These are phyloP conservation scores for Pelosia muscerda DNA, from an alignment of 2,888 invertebrate genomes.

Conservation along the genomic window DNA sequence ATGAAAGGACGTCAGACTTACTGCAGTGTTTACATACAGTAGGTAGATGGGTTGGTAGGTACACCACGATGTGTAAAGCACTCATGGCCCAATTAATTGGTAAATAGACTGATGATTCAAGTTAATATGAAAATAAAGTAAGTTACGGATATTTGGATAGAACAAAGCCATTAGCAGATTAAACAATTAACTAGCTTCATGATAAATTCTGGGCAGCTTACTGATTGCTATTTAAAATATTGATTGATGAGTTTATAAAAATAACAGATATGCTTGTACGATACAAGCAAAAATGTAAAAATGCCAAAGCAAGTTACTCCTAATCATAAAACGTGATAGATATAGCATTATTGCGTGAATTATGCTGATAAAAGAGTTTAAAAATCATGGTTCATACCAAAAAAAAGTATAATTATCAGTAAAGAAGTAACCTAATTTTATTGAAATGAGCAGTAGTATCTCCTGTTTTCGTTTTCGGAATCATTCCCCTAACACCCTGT, in stretches of 20 bases:
- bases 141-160: constrained; percentile 42
- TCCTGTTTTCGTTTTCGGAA: too few species aligned
- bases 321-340: too few species aligned
- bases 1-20: not conserved
- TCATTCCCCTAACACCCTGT: too few species aligned
- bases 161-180: constrained; percentile 51
- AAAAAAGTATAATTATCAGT: too few species aligned
- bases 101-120: constrained; percentile 31
- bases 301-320: too few species aligned
- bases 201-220: constrained; percentile 38
- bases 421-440: too few species aligned
- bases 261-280: not conserved
- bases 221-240: constrained; percentile 31
- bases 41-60: not conserved
- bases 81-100: constrained; percentile 26
- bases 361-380: too few species aligned
- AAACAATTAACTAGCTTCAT: constrained; percentile 47
- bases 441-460: too few species aligned
- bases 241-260: constrained; percentile 34
- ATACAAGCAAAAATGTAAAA: not conserved
- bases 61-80: not conserved
- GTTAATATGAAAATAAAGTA: constrained; percentile 30
- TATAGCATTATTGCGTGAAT: too few species aligned
- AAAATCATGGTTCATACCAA: too few species aligned
- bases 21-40: not conserved